phyloP scores from a whole-genome alignment of 1,140 invertebrate species.

The Ceratoteleas bidentatus region DNA sequence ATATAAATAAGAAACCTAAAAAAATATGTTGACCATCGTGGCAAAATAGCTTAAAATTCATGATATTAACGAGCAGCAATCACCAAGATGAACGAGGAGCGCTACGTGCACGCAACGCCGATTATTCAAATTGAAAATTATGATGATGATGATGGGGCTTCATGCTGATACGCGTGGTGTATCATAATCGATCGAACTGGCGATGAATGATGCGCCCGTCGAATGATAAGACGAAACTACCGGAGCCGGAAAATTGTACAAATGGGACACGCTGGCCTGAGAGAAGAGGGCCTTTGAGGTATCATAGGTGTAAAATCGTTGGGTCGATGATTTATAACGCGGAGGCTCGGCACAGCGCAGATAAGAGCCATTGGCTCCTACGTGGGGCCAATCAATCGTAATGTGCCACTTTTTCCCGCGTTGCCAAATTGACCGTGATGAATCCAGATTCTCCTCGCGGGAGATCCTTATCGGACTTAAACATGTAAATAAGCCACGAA shows the following conservation, averaged over 20 bases:
- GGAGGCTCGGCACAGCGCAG: neutral
- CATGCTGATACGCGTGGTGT: constrained; percentile 73
- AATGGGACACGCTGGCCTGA: neutral
- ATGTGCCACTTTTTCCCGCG: constrained; percentile 6
- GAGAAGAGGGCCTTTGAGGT: neutral
- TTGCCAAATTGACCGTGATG: neutral
- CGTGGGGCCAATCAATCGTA: constrained; percentile 19
- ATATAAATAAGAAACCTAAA: no score
- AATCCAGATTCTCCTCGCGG: neutral
- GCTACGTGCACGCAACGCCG: constrained; percentile 33
- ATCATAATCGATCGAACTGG: constrained; percentile 77
- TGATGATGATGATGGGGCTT: constrained; percentile 73
- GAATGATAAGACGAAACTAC: constrained; percentile 30
- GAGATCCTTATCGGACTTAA: constrained; percentile 19
- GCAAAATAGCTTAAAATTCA: neutral
- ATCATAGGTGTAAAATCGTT: constrained; percentile 43
- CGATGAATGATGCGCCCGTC: constrained; percentile 26
- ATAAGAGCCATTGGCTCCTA: constrained; percentile 22
- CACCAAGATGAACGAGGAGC: constrained; percentile 18
- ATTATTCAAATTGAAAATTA: constrained; percentile 44
- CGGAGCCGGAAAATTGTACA: constrained; percentile 19
- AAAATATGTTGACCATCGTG: no score
- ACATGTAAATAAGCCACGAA: constrained; percentile 15
- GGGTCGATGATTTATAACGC: constrained; percentile 28
- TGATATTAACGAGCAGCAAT: constrained; percentile 32